A percentile compares a stretch with the other conserved stretches of the same genome.
phyloP scores from a whole-genome alignment of 2,888 invertebrate species.

The Dione juno region DNA sequence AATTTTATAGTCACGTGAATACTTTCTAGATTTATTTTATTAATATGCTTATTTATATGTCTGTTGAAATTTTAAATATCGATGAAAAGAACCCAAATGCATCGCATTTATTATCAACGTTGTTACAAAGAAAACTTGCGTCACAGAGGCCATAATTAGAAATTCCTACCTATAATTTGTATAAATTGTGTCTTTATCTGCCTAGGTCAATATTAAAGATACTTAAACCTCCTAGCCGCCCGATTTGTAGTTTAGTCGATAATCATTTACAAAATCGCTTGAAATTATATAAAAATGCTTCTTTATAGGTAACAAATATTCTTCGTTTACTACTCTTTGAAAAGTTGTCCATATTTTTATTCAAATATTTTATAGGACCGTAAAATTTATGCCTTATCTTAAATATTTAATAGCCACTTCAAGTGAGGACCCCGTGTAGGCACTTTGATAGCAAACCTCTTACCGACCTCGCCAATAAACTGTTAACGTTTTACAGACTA shows the following conservation, averaged over 20 bases:
- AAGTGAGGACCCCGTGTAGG: slow-evolving; percentile 39
- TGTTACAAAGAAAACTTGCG: too few relatives aligned
- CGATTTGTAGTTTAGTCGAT: background rate
- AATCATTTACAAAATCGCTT: background rate
- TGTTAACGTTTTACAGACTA: slow-evolving; percentile 40
- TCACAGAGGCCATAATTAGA: too few relatives aligned
- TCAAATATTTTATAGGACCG: slow-evolving; percentile 1
- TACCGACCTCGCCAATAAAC: slow-evolving; percentile 36
- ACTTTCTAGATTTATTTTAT: too few relatives aligned
- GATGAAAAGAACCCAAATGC: too few relatives aligned
- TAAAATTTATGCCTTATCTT: slow-evolving; percentile 10
- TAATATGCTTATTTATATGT: too few relatives aligned
- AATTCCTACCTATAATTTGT: too few relatives aligned
- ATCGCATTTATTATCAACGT: too few relatives aligned
- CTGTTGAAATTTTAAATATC: too few relatives aligned
- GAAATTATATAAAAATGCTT: background rate
- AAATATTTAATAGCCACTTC: slow-evolving; percentile 35
- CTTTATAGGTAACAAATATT: background rate
- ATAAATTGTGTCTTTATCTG: too few relatives aligned
- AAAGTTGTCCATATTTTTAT: slow-evolving; percentile 2
- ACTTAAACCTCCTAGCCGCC: too few relatives aligned
- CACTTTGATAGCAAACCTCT: slow-evolving; percentile 37
- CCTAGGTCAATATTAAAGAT: too few relatives aligned
- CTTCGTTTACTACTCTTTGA: background rate
- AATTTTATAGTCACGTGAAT: too few relatives aligned